Evolutionary conservation across 2,113 vertebrate species (phyloP), one percentile per base, ranked within the genome.

Genomic region (Scophthalmus maximus): DNA sequence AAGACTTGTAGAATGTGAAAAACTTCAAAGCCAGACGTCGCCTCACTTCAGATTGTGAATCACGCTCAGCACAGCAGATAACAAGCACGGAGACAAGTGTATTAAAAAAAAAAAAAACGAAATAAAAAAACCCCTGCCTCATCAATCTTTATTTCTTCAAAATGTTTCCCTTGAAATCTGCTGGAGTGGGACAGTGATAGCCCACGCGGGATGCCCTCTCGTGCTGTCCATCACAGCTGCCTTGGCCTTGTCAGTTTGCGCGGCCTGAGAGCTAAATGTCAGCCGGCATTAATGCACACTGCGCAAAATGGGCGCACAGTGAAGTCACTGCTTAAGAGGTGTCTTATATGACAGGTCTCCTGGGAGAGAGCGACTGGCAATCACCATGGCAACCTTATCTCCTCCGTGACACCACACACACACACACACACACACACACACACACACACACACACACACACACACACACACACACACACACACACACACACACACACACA

Each of bases 331-430:
- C 71, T 8, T 26, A 59, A 59, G 62, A 72, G 72, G 58, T 61
- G 58, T 77, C 73, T 76, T 42, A 78, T 67, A 66, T 77, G 87
- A 79, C 75, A 77, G 77, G 55, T 74, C 85, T 78, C 60, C 11
- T 11, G 73, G 51, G 79, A 57, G 3, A 42, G 30, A 27, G 29
- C 50, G 42, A 62, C 83, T 66, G 59, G 55, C 55, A 47, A 50
- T 89, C 78, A 65, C 83, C 79, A 86, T 79, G 78, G 78, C 65
- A 83, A 84, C 85, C 61, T 78, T 68, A 59, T 72, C 76, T 68
- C 46, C 51, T 57, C 25, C 51, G 8, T 68, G 50, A 61, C 20
- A 30, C 30, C 44, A 30, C 56, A 42, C 11, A 12, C 30, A 11
- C 36, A 8, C 11, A 2, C 36, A 12, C 11, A 2, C 36, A 9